Percentiles rank a stretch among this genome's conserved stretches.
Evolutionary conservation across 2,888 invertebrate genomes (phyloP).

Genomic region (Athetis lepigone): DNA sequence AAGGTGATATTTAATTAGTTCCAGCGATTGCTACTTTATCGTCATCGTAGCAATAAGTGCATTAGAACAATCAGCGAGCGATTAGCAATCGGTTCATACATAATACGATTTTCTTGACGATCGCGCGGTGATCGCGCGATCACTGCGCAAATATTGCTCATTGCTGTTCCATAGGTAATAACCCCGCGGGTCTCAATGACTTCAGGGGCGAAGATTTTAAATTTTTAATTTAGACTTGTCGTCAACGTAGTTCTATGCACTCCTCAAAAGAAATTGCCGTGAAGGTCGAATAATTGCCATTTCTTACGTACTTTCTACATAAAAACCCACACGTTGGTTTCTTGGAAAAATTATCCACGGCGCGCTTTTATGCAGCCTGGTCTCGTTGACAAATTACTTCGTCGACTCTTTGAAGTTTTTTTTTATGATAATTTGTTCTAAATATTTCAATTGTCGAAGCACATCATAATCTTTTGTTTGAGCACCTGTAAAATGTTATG

Average conservation of each 20-base stretch:
- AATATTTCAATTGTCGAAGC: conserved; percentile 67
- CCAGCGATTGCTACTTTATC: no score
- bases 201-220: no score
- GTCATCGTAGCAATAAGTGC: no score
- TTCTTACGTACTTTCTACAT: conserved; percentile 23
- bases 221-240: no score
- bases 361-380: conserved; percentile 60
- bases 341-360: conserved; percentile 75
- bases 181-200: no score
- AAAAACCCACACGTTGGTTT: conserved; percentile 64
- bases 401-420: conserved; percentile 72
- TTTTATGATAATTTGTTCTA: conserved; percentile 77
- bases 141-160: no score
- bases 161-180: no score
- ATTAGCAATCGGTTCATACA: no score
- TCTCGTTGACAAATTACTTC: conserved; percentile 81
- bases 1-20: no score
- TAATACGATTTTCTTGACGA: no score
- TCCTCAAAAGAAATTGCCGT: conserved; percentile 29
- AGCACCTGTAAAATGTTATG: conserved; percentile 38
- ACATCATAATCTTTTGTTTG: conserved; percentile 35
- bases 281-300: conserved; percentile 47
- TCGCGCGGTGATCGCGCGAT: no score
- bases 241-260: conserved; percentile 6
- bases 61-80: no score